Evolutionary conservation across 2,797 vertebrate species (phyloP), one percentile per base, ranked within the genome.

Genomic region (Xyrichtys novacula): DNA sequence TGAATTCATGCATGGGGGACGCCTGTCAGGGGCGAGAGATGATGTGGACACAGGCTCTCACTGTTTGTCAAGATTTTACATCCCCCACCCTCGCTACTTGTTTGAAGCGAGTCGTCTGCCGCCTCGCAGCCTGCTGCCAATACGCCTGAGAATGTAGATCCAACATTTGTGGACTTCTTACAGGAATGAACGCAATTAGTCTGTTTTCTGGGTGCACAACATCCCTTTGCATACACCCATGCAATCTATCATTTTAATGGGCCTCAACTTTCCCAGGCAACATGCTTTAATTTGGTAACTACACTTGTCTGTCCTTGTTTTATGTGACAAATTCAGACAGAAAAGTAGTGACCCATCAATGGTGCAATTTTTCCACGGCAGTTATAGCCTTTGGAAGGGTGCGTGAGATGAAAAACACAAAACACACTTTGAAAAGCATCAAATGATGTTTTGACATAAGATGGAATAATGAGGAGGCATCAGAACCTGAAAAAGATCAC

Each of bases 21-120:
- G 85, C 89, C 88, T 92, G 93, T 94, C 93, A 93, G 90, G 88
- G 90, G 78, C 82, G 76, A 89, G 86, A 89, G 91, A 90, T 86
- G 89, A 92, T 92, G 88, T 90, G 89, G 91, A 94, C 89, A 88
- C 87, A 87, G 89, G 86, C 78, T 92, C 87, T 90, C 87, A 76
- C 91, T 91, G 90, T 94, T 94, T 92, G 91, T 94, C 90, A 92
- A 88, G 89, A 93, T 92, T 93, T 89, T 91, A 88, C 88, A 90
- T 86, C 86, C 82, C 77, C 81, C 88, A 88, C 81, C 82, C 89
- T 86, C 75, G 47, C 89, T 88, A 75, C 87, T 88, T 77, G 85
- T 89, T 90, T 90, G 86, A 86, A 91, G 89, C 88, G 83, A 89
- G 87, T 91, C 89, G 88, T 92, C 91, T 88, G 86, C 89, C 88